Conservation (phyloP, 2,113 vertebrate genomes). For the Elanus axillaris region DNA sequence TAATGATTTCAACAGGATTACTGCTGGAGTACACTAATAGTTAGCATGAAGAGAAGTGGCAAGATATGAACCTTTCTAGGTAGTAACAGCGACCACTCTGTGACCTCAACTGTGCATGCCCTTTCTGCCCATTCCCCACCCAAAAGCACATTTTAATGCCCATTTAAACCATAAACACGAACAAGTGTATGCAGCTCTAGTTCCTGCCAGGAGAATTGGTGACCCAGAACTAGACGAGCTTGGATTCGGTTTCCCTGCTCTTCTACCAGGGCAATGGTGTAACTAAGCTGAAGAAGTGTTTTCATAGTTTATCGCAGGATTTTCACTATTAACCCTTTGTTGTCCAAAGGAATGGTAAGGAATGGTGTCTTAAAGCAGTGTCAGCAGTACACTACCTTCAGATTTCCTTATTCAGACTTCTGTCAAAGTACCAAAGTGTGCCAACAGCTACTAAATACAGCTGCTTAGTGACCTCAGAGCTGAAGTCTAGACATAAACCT, state of each 20-base stretch:
- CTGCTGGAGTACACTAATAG: not conserved
- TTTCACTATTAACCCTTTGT: not conserved
- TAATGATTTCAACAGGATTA: not conserved
- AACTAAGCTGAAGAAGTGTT: not conserved
- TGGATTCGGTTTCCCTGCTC: not conserved
- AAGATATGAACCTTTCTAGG: not conserved
- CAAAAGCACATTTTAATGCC: not conserved
- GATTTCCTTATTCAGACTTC: not conserved
- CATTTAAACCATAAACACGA: not conserved
- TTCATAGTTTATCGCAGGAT: not conserved
- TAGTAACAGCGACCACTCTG: not conserved
- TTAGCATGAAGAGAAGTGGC: not conserved
- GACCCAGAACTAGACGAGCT: not conserved
- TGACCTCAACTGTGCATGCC: not conserved
- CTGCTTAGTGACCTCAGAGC: not conserved
- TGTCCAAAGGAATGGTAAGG: not conserved
- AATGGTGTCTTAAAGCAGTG: not conserved
- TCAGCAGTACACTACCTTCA: not conserved
- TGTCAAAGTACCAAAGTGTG: not conserved
- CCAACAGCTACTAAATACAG: not conserved
- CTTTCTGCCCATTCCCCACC: not conserved
- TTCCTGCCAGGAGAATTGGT: not conserved
- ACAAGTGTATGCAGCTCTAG: not conserved
- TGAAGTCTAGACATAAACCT: slow-evolving; percentile 17
- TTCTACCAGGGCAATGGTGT: not conserved